A percentile compares a stretch with the other conserved stretches of the same genome.
phyloP scores from a whole-genome alignment of 1,140 invertebrate species.

The Dinoponera quadriceps region DNA sequence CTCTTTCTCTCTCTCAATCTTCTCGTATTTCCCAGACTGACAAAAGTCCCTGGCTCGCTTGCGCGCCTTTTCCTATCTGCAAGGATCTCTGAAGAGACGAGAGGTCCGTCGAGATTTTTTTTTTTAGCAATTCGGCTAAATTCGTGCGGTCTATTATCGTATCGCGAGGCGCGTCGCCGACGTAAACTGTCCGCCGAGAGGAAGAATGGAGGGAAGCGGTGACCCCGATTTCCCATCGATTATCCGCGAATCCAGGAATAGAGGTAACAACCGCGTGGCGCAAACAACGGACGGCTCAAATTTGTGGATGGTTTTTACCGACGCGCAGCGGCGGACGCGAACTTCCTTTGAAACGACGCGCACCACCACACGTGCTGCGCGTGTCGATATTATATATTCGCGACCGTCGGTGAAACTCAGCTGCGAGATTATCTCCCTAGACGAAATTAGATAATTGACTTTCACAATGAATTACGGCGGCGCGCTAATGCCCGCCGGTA shows the following conservation, averaged over 20 bases:
- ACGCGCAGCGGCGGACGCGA: background rate
- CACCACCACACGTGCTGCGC: too few relatives aligned
- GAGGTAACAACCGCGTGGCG: slow-evolving; percentile 18
- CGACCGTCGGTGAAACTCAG: background rate
- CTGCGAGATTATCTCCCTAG: slow-evolving; percentile 22
- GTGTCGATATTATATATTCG: background rate
- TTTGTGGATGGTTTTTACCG: background rate
- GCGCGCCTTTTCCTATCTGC: too few relatives aligned
- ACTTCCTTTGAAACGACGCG: too few relatives aligned
- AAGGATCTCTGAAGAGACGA: too few relatives aligned
- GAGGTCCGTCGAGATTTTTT: too few relatives aligned
- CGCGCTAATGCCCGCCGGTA: slow-evolving; percentile 18
- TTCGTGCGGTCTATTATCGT: slow-evolving; percentile 24
- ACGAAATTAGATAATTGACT: slow-evolving; percentile 72
- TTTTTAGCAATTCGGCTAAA: background rate
- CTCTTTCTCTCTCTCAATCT: too few relatives aligned
- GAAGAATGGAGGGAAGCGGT: slow-evolving; percentile 11
- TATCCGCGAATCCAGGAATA: slow-evolving; percentile 52
- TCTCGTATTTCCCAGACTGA: too few relatives aligned
- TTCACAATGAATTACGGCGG: slow-evolving; percentile 67
- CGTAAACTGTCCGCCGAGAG: too few relatives aligned
- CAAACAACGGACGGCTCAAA: slow-evolving; percentile 29
- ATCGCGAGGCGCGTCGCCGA: background rate
- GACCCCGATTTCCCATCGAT: slow-evolving; percentile 60
- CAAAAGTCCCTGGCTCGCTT: too few relatives aligned